Evolutionary conservation across 1,140 invertebrate genomes (phyloP), one percentile per base, ranked within the genome.

Genomic region (Drosophila asahinai): DNA sequence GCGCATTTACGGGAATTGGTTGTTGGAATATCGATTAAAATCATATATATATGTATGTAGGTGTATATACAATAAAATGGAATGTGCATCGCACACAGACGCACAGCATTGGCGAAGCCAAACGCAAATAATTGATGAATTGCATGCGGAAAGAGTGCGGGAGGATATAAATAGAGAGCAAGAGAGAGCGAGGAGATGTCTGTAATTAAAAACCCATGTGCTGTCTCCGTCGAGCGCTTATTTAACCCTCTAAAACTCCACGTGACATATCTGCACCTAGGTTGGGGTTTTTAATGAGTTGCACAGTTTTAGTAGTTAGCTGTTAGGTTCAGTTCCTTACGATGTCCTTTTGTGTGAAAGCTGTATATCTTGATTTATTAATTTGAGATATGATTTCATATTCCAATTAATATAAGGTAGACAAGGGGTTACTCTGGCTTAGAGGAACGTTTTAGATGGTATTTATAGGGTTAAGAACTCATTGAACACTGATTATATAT

Each of bases 21-120:
- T 86, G 86, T 77, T 57, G 86, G 76, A 86, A 90, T 90, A 90
- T 90, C 86, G 86, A 90, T 90, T 84, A 77, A 84, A 86, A 90
- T 90, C 57, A 90, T 89, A 84, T 76, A 67, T 63, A 36, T 55
- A 25, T 11, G 8, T 57, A 25, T 57, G 36, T 55, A 38, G 22
- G 14, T 40, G 4, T 42, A n/a, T 42, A 67, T 63, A 71, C 58
- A 76, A 80, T 81, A 70, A 64, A 82, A 78, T 60, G 51, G 61
- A 77, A 75, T 68, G 65, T 79, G 67, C 77, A 73, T 71, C 45
- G 49, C 68, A 58, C 74, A 77, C 58, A 74, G 61, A 72, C 59
- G 25, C 59, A 48, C 71, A 76, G 36, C 63, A 60, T 75, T 19
- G 43, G 40, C 63, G 45, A 57, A 55, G 55, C 60, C 77, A 49